Conservation (phyloP, 2,888 invertebrate genomes). For the Cosmopolites sordidus region DNA sequence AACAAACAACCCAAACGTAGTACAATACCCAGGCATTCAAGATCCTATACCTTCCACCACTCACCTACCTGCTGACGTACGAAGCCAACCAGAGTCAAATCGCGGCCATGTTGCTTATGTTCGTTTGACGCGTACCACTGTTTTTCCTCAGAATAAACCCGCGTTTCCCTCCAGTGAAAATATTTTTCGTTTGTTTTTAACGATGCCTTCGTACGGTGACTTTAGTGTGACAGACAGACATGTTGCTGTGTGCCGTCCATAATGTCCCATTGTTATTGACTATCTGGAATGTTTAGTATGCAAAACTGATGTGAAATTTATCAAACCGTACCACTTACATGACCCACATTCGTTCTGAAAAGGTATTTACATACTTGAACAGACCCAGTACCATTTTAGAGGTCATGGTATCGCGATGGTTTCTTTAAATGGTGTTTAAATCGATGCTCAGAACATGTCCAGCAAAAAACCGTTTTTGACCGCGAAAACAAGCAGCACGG, state of each 20-base stretch:
- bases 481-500: conserved; percentile 39
- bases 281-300: conserved; percentile 18
- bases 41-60: conserved; percentile 25
- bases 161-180: conserved; percentile 3
- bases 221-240: too few relatives aligned
- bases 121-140: conserved; percentile 20
- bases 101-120: conserved; percentile 34
- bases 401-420: conserved; percentile 32
- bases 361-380: conserved; percentile 31
- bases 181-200: not conserved
- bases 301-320: conserved; percentile 23
- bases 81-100: conserved; percentile 29
- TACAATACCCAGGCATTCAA: conserved; percentile 26
- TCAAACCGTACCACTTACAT: conserved; percentile 37
- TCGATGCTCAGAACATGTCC: conserved; percentile 44
- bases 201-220: too few relatives aligned
- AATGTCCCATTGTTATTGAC: not conserved
- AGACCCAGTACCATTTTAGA: conserved; percentile 33
- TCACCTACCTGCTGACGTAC: conserved; percentile 34
- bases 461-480: conserved; percentile 48
- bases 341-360: conserved; percentile 47
- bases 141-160: not conserved
- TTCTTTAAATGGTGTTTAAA: conserved; percentile 20
- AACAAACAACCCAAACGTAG: conserved; percentile 13
- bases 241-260: too few relatives aligned